phyloP scores from a whole-genome alignment of 2,888 invertebrate species.

The Vesta saturnalis region DNA sequence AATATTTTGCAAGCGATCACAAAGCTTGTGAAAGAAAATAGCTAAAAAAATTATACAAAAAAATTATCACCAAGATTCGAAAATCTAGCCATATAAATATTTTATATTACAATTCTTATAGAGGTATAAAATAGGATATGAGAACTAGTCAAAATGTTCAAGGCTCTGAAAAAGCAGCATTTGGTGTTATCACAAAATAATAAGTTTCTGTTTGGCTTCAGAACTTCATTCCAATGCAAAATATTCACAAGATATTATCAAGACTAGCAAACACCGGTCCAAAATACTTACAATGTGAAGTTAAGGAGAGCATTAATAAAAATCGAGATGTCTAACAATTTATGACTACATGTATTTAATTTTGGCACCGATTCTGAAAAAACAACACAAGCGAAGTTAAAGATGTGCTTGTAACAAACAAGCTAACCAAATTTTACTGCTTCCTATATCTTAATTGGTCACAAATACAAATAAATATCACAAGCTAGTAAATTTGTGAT shows the following conservation, averaged over 20 bases:
- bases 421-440: background rate
- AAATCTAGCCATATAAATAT: no score
- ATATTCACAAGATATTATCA: no score
- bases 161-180: no score
- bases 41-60: no score
- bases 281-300: background rate
- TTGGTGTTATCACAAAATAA: no score
- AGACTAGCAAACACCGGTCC: background rate
- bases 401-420: background rate
- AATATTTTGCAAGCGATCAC: background rate
- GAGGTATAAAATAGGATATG: no score
- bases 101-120: no score
- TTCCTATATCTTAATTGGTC: background rate
- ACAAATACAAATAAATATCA: background rate
- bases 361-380: background rate
- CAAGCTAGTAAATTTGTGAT: background rate
- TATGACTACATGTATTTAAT: background rate
- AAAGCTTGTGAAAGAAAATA: background rate
- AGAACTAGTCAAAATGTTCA: no score
- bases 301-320: background rate
- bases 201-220: no score
- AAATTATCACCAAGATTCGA: no score
- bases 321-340: no score
- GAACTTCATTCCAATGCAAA: no score
- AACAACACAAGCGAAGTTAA: background rate